A percentile compares a stretch with the other conserved stretches of the same genome.
Conservation (phyloP, 2,888 invertebrate species). For the Pristionchus entomophagus region DNA sequence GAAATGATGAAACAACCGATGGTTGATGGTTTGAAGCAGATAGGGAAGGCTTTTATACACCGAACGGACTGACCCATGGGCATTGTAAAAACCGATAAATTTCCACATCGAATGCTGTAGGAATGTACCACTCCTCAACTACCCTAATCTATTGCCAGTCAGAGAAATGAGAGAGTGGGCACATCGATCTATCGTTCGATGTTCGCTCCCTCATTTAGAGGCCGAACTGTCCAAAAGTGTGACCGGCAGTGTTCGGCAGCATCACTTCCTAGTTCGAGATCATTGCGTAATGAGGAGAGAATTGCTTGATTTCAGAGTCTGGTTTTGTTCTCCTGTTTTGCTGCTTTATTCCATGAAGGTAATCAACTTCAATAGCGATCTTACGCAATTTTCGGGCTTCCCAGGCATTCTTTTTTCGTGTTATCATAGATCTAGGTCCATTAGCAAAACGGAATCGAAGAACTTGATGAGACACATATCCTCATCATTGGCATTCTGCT, state of each 20-base stretch:
- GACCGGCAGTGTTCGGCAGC: neutral
- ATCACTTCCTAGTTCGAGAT: neutral
- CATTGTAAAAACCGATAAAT: neutral
- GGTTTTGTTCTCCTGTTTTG: no score
- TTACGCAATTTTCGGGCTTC: no score
- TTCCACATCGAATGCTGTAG: neutral
- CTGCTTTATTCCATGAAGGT: no score
- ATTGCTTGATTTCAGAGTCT: no score
- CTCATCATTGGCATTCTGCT: no score
- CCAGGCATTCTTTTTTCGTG: no score
- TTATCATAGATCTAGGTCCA: no score
- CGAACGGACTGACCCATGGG: neutral
- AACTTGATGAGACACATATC: no score
- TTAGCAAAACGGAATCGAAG: no score
- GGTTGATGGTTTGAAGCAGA: neutral
- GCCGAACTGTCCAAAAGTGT: neutral
- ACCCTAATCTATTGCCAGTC: neutral
- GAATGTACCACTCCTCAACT: neutral
- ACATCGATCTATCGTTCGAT: neutral
- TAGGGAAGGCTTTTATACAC: neutral
- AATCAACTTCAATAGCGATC: no score
- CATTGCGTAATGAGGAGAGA: no score
- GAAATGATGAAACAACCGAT: neutral
- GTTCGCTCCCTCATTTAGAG: neutral
- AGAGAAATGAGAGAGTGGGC: neutral